Evolutionary conservation across 1,140 invertebrate species (phyloP), one percentile per base, ranked within the genome.

Genomic region (Drosophila kurseongensis): DNA sequence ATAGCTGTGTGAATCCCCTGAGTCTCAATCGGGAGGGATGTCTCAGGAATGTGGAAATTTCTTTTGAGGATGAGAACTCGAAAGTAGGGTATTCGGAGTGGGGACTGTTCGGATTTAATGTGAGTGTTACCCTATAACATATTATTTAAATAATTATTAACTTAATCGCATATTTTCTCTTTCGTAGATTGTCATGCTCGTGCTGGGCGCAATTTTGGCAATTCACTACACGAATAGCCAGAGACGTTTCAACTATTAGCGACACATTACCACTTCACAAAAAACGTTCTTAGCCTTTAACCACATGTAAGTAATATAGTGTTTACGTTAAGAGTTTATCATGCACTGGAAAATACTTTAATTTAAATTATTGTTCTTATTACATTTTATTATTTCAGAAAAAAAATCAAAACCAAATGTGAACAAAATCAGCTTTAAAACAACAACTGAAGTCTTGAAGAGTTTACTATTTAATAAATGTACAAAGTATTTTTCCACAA

Each of bases 1-100:
- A 71, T 10, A 82, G 76, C 10, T 63, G 67, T 3, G 54, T 80
- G 0, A 93, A 93, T 27, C 75, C 92, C 32, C 76, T 90, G 63
- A 92, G 92, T 69, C 91, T 94, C 35, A 91, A 93, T 55, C 0
- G 18, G 0, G 50, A n/a, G 0, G 94, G 94, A 40, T 95, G 94
- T 80, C 59, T 79, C 0, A 0, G 9, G 0, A 80, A 63, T 14
- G 52, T 95, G 2, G 85, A 88, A 44, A 74, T 92, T 0, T 67
- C 93, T 0, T 92, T 95, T 52, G 78, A 93, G n/a, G 92, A 90
- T 32, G 93, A 93, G 84, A 93, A 93, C 45, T 93, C 93, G 41
- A 81, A 93, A 35, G 92, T 59, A 13, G 51, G 52, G 6, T 86
- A 89, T 38, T 67, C 73, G n/a, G 76, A 91, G 67, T 91, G 81